These are phyloP conservation scores for Scaptomyza pallida DNA, from an alignment of 1,140 invertebrate species.

Conservation along the genomic window DNA sequence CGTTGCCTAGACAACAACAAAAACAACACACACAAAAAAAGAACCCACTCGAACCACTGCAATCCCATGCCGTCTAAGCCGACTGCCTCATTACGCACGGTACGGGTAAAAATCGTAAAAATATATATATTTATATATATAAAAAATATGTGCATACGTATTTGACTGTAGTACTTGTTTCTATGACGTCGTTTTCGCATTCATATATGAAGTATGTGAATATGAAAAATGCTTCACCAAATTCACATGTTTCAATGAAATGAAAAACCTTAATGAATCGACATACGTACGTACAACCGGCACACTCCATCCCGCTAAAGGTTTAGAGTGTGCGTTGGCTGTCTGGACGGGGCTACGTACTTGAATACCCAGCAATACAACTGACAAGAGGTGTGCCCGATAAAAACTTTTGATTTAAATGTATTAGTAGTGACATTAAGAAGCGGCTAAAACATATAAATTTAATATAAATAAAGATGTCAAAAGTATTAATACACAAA, in stretches of 20 bases:
- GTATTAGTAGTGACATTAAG: no score
- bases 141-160: neutral
- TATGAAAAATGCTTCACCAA: constrained; percentile 43
- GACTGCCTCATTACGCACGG: constrained; percentile 49
- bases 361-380: constrained; percentile 21
- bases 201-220: constrained; percentile 30
- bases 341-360: neutral
- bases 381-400: neutral
- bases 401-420: neutral
- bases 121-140: constrained; percentile 24
- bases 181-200: constrained; percentile 35
- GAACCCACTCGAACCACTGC: constrained; percentile 22
- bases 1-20: constrained; percentile 52
- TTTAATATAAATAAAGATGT: no score
- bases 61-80: constrained; percentile 45
- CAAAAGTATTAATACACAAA: no score
- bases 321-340: constrained; percentile 20
- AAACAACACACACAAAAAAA: neutral
- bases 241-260: constrained; percentile 57
- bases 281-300: constrained; percentile 11
- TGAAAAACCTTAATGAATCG: constrained; percentile 63
- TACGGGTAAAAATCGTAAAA: constrained; percentile 22
- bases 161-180: constrained; percentile 28
- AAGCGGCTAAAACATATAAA: no score
- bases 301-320: constrained; percentile 24